Evolutionary conservation across 2,797 vertebrate genomes (phyloP).

Genomic region (Sebastes oblongus): DNA sequence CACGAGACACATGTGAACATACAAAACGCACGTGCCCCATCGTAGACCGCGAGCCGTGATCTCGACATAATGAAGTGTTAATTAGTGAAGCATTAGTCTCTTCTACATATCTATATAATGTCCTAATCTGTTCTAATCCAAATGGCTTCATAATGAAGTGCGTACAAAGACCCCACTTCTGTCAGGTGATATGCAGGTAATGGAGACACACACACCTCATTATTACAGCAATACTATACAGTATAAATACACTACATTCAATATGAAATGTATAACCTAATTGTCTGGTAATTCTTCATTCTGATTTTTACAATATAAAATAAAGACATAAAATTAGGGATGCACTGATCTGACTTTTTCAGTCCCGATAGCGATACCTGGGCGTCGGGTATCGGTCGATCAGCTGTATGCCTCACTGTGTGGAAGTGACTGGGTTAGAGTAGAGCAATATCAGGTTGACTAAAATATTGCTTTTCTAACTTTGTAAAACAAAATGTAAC

Average conservation of each 20-base stretch:
- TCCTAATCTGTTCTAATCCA: slow-evolving; percentile 67
- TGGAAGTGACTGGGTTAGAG: too few relatives aligned
- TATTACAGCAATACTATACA: not conserved
- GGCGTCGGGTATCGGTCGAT: too few relatives aligned
- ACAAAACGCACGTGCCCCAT: not conserved
- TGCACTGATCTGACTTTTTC: too few relatives aligned
- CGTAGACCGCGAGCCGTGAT: slow-evolving; percentile 31
- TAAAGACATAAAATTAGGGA: not conserved
- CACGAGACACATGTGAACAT: not conserved
- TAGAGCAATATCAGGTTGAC: too few relatives aligned
- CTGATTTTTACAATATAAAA: not conserved
- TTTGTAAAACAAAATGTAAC: too few relatives aligned
- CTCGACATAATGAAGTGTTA: slow-evolving; percentile 50
- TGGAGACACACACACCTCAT: slow-evolving; percentile 5
- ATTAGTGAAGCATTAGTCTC: slow-evolving; percentile 62
- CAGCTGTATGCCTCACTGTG: too few relatives aligned
- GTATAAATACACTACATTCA: not conserved
- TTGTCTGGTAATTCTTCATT: not conserved
- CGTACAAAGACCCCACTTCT: slow-evolving; percentile 35
- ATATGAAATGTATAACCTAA: not conserved
- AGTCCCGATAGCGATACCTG: too few relatives aligned
- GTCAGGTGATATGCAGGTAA: slow-evolving; percentile 55
- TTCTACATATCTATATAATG: slow-evolving; percentile 53
- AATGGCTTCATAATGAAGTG: slow-evolving; percentile 62
- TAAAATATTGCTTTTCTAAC: too few relatives aligned